Evolutionary conservation across 2,888 invertebrate genomes (phyloP), one percentile per base, ranked within the genome.

Genomic region (Sisyra nigra): DNA sequence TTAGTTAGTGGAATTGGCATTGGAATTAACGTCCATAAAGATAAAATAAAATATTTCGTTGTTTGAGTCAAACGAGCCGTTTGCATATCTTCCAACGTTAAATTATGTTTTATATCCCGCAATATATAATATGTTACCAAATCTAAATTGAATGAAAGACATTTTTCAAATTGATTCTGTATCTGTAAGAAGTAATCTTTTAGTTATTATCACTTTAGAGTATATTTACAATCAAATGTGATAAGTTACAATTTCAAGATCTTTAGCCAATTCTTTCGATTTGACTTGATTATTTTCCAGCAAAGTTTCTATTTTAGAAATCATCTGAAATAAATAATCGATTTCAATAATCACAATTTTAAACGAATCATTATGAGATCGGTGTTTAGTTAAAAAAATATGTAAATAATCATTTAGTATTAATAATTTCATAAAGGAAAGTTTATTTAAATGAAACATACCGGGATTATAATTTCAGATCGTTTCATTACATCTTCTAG

Each of bases 111-210:
- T 32, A 71, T 62, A 39, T 69, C 57, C 7, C 70, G 58, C 19
- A 72, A 51, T 2, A 71, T 53, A 31, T 57, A 54, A 50, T 70
- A 72, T 11, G 66, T 67, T 3, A 66, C 65, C 33, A 59, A 56
- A 47, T 71, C 67, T 41, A 72, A 53, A 55, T 63, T 66, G 11
- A 54, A 47, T 41, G 60, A 56, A 35, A 71, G 59, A 44, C 62
- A 62, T 9, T 61, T 53, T 11, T 71, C 56, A 44, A 69, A 65
- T 29, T 57, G 48, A 18, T 57, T 54, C 3, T 63, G 57, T 34
- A 68, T 57, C 66, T 66, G n/a, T 18, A 42, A 34, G 47, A 35
- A 24, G 7, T 24, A 7, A 24, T 24, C 5, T 31, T 32, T 15
- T 5, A 15, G 11, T 32, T 14, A n/a, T 43, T 19, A 18, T 2